Evolutionary conservation across 2,888 invertebrate genomes (phyloP).

Genomic region (Anorthoa munda): DNA sequence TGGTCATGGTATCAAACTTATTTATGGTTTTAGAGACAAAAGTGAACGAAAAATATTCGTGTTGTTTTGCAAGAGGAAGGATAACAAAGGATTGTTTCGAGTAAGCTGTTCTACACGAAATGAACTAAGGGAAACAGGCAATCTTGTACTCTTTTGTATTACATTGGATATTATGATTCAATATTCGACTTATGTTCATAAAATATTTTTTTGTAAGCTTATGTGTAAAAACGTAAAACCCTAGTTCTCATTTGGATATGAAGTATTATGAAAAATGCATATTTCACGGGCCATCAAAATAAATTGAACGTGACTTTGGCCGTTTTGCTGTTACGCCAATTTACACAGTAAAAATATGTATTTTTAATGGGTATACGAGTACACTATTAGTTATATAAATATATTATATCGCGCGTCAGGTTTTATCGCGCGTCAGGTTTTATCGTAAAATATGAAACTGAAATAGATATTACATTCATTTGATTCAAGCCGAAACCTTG

Average conservation of each 20-base stretch:
- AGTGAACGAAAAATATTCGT: constrained; percentile 50
- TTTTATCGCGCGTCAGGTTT: too few relatives aligned
- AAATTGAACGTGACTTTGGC: constrained; percentile 65
- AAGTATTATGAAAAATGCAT: constrained; percentile 33
- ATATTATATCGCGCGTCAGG: too few relatives aligned
- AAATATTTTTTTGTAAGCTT: background rate
- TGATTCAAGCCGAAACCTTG: too few relatives aligned
- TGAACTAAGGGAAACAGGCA: constrained; percentile 5
- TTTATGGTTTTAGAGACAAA: constrained; percentile 65
- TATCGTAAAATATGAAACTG: too few relatives aligned
- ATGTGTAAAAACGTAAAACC: constrained; percentile 1
- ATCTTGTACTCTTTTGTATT: background rate
- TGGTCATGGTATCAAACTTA: constrained; percentile 67
- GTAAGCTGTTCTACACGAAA: constrained; percentile 8
- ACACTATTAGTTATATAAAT: too few relatives aligned
- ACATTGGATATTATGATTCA: background rate
- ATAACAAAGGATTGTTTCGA: constrained; percentile 26
- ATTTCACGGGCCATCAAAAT: constrained; percentile 67
- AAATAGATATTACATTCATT: too few relatives aligned
- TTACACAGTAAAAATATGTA: constrained; percentile 58
- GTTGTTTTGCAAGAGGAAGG: constrained; percentile 30
- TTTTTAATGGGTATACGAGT: constrained; percentile 35
- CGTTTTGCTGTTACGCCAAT: constrained; percentile 60
- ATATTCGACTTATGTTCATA: background rate
- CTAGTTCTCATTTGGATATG: constrained; percentile 26